Conservation (phyloP, 2,797 vertebrate genomes). For the Melopsittacus undulatus region DNA sequence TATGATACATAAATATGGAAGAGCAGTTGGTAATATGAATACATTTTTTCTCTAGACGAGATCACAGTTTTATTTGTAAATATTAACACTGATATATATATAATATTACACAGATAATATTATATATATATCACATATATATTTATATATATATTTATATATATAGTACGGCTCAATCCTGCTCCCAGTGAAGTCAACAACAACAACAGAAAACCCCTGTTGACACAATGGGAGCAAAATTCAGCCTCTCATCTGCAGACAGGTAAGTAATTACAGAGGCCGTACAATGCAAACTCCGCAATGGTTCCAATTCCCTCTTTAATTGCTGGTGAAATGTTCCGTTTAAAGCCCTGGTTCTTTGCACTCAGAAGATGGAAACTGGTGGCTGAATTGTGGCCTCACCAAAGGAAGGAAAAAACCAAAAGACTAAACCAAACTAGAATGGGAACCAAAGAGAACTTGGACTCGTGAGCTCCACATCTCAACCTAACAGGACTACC, state of each 20-base stretch:
- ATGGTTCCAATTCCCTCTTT: constrained; percentile 67
- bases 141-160: constrained; percentile 78
- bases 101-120: constrained; percentile 75
- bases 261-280: constrained; percentile 77
- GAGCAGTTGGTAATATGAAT: constrained; percentile 81
- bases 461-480: constrained; percentile 8
- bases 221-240: constrained; percentile 66
- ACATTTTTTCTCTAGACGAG: constrained; percentile 82
- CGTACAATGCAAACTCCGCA: constrained; percentile 72
- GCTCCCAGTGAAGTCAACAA: constrained; percentile 57
- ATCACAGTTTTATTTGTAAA: constrained; percentile 87
- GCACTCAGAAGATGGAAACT: constrained; percentile 70
- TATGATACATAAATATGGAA: constrained; percentile 83
- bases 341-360: constrained; percentile 65
- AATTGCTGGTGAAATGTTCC: constrained; percentile 75
- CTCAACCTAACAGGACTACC: constrained; percentile 13
- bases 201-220: constrained; percentile 26
- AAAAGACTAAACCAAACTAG: constrained; percentile 23
- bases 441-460: constrained; percentile 57
- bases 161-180: constrained; percentile 64
- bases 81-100: constrained; percentile 82
- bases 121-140: constrained; percentile 80
- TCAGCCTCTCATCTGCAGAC: constrained; percentile 68
- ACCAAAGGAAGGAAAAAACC: background rate
- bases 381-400: constrained; percentile 56